Evolutionary conservation across 2,113 vertebrate species (phyloP), one percentile per base, ranked within the genome.

Genomic region (Oreotragus oreotragus): DNA sequence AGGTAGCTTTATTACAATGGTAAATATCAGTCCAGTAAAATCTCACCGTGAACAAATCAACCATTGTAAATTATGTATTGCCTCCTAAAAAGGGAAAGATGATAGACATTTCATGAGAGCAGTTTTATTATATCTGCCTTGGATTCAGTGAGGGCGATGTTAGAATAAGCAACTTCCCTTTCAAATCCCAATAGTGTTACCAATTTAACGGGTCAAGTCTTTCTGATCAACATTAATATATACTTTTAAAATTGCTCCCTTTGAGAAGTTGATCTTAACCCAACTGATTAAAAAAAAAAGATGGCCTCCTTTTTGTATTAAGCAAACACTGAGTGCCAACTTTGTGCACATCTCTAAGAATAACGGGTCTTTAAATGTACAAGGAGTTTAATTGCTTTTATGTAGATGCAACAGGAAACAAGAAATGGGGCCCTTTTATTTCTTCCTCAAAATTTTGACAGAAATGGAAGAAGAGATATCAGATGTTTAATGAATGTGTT

Each of bases 11-110:
- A 86, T 97, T 96, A 86, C 30, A 96, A 7, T 91, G 83, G 62
- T 91, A 96, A 92, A 92, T 97, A 73, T 92, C 97, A 96, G 83
- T 83, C 13, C 27, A 94, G 43, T 93, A 88, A 98, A 45, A 49
- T 91, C 66, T 91, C 85, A 83, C 53, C 45, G 64, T 77, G 83
- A 92, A n/a, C 13, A 95, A 80, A 89, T 88, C 57, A 95, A n/a
- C 84, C 80, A 96, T 94, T 95, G 53, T 97, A 92, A 95, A 84
- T 84, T 88, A 76, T 57, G 57, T 66, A 90, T 93, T 62, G 79
- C 96, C 87, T 27, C 43, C 7, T 60, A 66, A 90, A 97, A 94
- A 94, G 17, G 76, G 79, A 97, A 90, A 95, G 39, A 49, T 87
- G 88, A 87, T 80, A 85, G 84, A 88, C 80, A 49, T 95, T 96